Base-by-base conservation (phyloP, 2,888 invertebrate genomes). In the Leptopilina drosophilae region DNA sequence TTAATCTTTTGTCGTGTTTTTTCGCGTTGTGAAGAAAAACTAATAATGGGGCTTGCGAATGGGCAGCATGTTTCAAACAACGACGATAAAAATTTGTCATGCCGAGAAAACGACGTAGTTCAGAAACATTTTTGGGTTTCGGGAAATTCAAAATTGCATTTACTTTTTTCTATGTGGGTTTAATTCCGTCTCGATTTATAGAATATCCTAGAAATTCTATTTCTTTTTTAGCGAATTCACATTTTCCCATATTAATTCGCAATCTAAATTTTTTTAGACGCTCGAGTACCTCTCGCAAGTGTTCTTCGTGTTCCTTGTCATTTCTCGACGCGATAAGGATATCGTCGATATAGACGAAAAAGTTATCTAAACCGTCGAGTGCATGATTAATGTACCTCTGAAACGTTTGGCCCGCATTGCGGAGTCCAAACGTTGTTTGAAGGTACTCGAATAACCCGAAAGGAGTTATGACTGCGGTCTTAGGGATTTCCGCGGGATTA, bases 401-500 rank as follows among this genome's bases (percentile, higher is more conserved):
- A n/a, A 79, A 79, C 2, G 78, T 64, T 64, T 81, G 81, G 14
- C 75, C 40, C 12, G 80, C 81, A 12, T 80, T 78, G 5, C 59
- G 64, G 8, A 82, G 53, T 9, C 78, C 80, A 42, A 80, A 78
- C 14, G 78, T 77, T 78, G 78, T 82, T 1, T 26, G 46, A 2
- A 64, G n/a, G 20, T 76, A 79, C 64, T 82, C 81, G 59, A 73
- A 82, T 1, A 69, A 53, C 12, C 81, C 81, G 42, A 79, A 73
- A 6, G 81, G 82, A 11, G 79, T 81, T 11, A 69, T 78, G 6
- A 81, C 78, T 6, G 79, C 81, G 5, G 82, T 82, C 33, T 82
- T 82, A 7, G 64, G 46, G 11, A 83, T 66, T 15, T 49, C 49
- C 3, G 8, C 11, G 11, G 49, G 49, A 49, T 9, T 3, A 49